These are phyloP conservation scores for Pogonognathellus flavescens DNA, from an alignment of 1,140 invertebrate species.

Conservation along the genomic window DNA sequence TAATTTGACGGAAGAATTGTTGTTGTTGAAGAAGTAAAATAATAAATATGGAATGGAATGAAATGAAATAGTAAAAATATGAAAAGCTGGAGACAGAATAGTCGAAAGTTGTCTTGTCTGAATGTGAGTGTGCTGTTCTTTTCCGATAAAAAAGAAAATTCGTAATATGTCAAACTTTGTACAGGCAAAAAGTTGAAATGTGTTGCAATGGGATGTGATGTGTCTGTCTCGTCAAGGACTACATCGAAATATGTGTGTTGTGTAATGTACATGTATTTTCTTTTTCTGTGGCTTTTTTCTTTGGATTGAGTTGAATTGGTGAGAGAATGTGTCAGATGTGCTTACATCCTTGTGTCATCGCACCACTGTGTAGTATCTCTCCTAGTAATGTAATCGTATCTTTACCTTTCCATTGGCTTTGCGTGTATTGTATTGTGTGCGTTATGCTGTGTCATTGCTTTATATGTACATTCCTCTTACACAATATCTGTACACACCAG, in stretches of 20 bases:
- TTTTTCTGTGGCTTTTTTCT: slow-evolving; percentile 10
- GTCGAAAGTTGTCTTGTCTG: slow-evolving; percentile 16
- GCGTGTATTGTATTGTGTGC: slow-evolving; percentile 5
- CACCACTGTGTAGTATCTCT: slow-evolving; percentile 1
- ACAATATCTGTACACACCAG: no score
- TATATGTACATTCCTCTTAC: no score
- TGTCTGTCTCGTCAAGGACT: slow-evolving; percentile 1
- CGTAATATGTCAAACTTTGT: slow-evolving; percentile 27
- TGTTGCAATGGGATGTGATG: slow-evolving; percentile 21
- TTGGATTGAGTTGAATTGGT: slow-evolving; percentile 40
- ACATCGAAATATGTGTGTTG: slow-evolving; percentile 3
- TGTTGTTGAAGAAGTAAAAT: not conserved
- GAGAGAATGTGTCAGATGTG: slow-evolving; percentile 43
- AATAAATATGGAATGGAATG: not conserved
- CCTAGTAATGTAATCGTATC: slow-evolving; percentile 15
- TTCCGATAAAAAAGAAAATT: slow-evolving; percentile 24
- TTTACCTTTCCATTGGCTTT: not conserved
- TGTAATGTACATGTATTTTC: slow-evolving; percentile 31
- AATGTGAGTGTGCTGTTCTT: not conserved
- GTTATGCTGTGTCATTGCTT: not conserved
- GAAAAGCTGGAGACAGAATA: slow-evolving; percentile 15
- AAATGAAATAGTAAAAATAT: slow-evolving; percentile 9
- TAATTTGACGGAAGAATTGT: not conserved
- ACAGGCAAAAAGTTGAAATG: slow-evolving; percentile 29
- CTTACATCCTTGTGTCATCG: slow-evolving; percentile 2